Conservation (phyloP, 2,113 vertebrate species). For the Psophia crepitans region DNA sequence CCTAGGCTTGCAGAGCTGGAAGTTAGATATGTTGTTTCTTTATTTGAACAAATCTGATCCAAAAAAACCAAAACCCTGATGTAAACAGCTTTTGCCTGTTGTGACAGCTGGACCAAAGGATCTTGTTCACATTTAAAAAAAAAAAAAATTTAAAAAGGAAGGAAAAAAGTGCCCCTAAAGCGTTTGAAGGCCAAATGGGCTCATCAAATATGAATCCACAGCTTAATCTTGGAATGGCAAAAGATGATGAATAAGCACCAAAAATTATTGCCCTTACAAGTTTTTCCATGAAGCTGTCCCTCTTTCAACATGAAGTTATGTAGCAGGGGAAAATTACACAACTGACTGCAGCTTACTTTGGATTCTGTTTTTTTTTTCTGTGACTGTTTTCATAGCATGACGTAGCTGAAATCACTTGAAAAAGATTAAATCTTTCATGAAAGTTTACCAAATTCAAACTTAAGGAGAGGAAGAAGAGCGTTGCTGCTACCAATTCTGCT, state of each 20-base stretch:
- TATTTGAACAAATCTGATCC: background rate
- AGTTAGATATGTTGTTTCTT: background rate
- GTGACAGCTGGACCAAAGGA: constrained; percentile 22
- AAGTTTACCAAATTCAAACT: background rate
- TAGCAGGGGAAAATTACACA: background rate
- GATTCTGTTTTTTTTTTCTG: background rate
- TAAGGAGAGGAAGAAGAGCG: background rate
- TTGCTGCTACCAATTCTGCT: background rate
- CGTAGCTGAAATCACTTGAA: background rate
- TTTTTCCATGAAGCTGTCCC: background rate
- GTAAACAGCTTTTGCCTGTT: background rate
- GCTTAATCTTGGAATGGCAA: background rate
- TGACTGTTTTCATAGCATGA: background rate
- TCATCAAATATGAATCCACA: background rate
- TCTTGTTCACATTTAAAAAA: background rate
- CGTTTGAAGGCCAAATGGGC: background rate
- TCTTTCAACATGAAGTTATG: background rate
- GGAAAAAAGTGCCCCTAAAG: background rate
- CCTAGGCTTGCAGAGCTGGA: background rate
- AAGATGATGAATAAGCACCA: background rate
- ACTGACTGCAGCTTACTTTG: background rate
- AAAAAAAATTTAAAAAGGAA: background rate
- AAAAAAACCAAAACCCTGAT: background rate
- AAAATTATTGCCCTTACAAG: background rate
- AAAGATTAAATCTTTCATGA: background rate